A percentile compares a stretch with the other conserved stretches of the same genome.
phyloP scores from a whole-genome alignment of 1,140 invertebrate species.

The Grapholita molesta region DNA sequence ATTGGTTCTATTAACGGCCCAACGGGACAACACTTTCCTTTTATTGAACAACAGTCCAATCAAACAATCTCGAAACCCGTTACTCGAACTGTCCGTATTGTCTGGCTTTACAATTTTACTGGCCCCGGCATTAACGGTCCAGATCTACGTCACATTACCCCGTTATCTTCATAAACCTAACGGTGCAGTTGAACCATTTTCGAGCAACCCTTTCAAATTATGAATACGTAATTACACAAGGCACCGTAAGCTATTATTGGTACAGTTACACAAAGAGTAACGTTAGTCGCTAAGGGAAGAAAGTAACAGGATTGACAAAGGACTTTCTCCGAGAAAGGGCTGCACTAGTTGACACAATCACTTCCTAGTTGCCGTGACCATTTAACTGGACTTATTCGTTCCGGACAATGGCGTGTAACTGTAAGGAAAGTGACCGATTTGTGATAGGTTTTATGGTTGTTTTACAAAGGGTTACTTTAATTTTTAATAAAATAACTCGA shows the following conservation, averaged over 20 bases:
- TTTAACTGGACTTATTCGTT: background rate
- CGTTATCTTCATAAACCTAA: conserved; percentile 59
- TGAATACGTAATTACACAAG: conserved; percentile 68
- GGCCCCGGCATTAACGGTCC: conserved; percentile 35
- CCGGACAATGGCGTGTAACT: background rate
- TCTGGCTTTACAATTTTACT: background rate
- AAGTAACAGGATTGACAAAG: conserved; percentile 44
- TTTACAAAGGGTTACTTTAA: background rate
- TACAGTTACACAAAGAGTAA: conserved; percentile 54
- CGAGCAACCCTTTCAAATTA: conserved; percentile 61
- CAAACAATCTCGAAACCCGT: conserved; percentile 10
- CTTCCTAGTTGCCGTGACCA: conserved; percentile 62
- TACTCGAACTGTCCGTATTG: conserved; percentile 20
- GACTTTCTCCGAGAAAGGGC: conserved; percentile 68
- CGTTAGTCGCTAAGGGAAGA: conserved; percentile 52
- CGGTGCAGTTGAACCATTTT: conserved; percentile 61
- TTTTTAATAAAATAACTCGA: background rate
- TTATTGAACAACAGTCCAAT: background rate
- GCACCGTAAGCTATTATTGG: conserved; percentile 53
- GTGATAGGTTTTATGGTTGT: background rate
- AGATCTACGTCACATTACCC: conserved; percentile 44
- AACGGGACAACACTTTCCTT: background rate
- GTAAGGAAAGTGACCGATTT: background rate
- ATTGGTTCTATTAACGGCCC: background rate
- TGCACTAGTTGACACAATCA: conserved; percentile 24